Conservation (phyloP, 2,113 vertebrate genomes). For the Phalacrocorax aristotelis region DNA sequence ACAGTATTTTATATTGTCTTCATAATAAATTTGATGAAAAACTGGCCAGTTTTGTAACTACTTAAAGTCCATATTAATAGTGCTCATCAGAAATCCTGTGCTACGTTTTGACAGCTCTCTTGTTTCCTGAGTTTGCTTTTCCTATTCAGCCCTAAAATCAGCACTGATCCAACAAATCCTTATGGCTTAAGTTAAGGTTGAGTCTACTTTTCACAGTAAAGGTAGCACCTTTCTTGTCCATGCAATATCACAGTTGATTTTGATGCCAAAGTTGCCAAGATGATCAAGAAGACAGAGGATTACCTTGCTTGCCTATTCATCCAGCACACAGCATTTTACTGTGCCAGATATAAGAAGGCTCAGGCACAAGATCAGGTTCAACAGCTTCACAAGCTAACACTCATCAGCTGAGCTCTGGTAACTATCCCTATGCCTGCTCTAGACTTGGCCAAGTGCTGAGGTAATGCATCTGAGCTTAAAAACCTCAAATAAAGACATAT, state of each 20-base stretch:
- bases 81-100: background rate
- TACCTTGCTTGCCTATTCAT: background rate
- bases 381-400: background rate
- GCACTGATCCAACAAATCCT: background rate
- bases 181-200: background rate
- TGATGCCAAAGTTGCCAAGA: background rate
- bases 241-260: background rate
- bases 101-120: background rate
- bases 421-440: background rate
- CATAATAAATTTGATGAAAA: background rate
- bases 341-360: background rate
- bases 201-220: background rate
- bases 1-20: background rate
- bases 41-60: background rate
- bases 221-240: background rate
- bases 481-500: background rate
- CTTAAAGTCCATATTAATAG: background rate
- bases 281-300: accelerated
- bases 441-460: background rate
- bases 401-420: background rate
- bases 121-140: background rate
- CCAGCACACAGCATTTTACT: background rate
- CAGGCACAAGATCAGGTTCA: background rate
- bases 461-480: background rate
- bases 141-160: background rate